phyloP scores from a whole-genome alignment of 2,113 vertebrate species.

The Dasyurus viverrinus region DNA sequence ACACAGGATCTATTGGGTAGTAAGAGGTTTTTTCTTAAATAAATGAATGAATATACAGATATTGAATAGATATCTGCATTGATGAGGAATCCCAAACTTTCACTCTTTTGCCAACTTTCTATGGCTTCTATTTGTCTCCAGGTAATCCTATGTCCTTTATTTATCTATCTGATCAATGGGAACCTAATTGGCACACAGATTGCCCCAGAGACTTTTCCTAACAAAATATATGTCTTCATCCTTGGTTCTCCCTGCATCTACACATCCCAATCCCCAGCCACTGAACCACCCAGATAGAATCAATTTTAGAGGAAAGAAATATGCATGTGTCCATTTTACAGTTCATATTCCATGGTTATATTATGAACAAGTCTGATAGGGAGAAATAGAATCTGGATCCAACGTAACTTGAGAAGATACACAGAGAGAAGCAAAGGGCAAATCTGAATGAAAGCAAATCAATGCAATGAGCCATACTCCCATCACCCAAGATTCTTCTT shows the following conservation, averaged over 20 bases:
- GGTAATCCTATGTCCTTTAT: background rate
- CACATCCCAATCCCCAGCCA: background rate
- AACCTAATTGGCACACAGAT: background rate
- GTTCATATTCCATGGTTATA: background rate
- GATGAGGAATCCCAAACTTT: background rate
- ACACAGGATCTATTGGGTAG: background rate
- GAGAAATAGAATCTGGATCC: no score
- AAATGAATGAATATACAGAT: background rate
- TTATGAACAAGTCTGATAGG: background rate
- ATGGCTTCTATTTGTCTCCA: background rate
- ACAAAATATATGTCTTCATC: background rate
- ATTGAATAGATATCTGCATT: background rate
- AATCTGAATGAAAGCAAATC: no score
- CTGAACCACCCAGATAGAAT: background rate
- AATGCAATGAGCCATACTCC: no score
- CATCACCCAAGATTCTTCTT: no score
- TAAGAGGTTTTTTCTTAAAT: background rate
- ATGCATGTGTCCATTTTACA: background rate
- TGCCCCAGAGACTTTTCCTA: background rate
- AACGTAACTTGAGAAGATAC: no score
- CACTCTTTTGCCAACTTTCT: conserved; percentile 14
- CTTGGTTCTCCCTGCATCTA: background rate
- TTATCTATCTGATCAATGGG: background rate
- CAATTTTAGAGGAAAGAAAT: background rate
- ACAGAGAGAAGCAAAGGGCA: no score